phyloP scores from a whole-genome alignment of 2,113 vertebrate genomes.

The Dasyornis broadbenti region DNA sequence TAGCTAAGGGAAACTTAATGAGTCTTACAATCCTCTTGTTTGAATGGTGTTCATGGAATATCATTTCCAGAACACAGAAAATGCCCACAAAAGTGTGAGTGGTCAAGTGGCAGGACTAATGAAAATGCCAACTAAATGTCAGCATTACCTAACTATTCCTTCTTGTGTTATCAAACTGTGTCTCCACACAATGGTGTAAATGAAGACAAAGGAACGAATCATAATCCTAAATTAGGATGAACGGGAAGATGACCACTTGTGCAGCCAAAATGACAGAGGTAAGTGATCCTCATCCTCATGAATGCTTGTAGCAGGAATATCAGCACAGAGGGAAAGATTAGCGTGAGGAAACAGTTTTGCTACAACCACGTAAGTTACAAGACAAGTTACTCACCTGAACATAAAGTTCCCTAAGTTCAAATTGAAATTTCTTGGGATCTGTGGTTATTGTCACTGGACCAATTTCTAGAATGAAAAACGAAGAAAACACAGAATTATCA shows the following conservation, averaged over 20 bases:
- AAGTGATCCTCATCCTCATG: background rate
- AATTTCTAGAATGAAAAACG: constrained; percentile 81
- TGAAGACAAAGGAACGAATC: background rate
- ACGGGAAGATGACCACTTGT: background rate
- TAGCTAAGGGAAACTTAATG: background rate
- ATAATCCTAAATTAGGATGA: background rate
- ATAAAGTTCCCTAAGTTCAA: constrained; percentile 94
- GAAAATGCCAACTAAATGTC: background rate
- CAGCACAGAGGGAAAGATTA: background rate
- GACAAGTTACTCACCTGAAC: constrained; percentile 85
- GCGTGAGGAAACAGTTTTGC: background rate
- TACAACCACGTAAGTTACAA: background rate
- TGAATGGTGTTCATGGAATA: background rate
- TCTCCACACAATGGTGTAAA: background rate
- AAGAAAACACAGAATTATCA: background rate
- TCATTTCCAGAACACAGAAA: background rate
- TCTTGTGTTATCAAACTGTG: background rate
- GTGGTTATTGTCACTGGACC: constrained; percentile 97
- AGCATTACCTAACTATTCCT: background rate
- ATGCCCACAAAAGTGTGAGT: background rate
- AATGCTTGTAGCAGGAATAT: background rate
- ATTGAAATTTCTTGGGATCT: constrained; percentile 97
- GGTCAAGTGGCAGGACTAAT: background rate
- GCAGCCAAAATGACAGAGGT: background rate
- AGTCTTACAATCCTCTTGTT: background rate